Percentiles rank a stretch among this genome's conserved stretches.
Evolutionary conservation across 2,113 vertebrate genomes (phyloP).

Genomic region (Channa argus): DNA sequence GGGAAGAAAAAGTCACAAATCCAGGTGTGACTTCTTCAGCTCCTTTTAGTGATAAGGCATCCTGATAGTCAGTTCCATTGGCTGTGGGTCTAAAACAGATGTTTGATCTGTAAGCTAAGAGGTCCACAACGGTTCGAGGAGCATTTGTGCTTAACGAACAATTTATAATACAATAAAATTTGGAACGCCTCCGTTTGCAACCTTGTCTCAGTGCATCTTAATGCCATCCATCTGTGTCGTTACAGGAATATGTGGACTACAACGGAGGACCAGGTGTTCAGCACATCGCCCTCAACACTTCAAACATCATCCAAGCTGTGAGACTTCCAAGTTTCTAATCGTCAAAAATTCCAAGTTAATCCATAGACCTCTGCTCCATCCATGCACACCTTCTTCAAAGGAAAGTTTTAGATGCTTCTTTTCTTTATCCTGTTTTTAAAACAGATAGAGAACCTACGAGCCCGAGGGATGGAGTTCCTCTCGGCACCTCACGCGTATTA

Average conservation of each 20-base stretch:
- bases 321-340: constrained; percentile 46
- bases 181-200: not conserved
- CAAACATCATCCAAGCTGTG: constrained; percentile 86
- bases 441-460: constrained; percentile 84
- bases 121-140: not conserved
- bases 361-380: constrained; percentile 2
- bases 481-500: constrained; percentile 84
- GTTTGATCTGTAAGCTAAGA: not conserved
- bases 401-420: not conserved
- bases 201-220: not conserved
- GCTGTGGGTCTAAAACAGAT: not conserved
- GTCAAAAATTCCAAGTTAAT: not conserved
- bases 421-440: constrained; percentile 8
- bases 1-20: constrained; percentile 87
- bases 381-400: not conserved
- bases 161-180: not conserved
- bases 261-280: constrained; percentile 87
- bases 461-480: constrained; percentile 86
- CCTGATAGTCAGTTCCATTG: no score
- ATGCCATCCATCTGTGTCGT: not conserved
- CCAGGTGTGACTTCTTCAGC: constrained; percentile 76
- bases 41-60: not conserved
- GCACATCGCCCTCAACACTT: constrained; percentile 87
- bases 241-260: constrained; percentile 87
- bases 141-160: not conserved